These are phyloP conservation scores for Mimachlamys varia DNA, from an alignment of 2,888 invertebrate species.

Conservation along the genomic window DNA sequence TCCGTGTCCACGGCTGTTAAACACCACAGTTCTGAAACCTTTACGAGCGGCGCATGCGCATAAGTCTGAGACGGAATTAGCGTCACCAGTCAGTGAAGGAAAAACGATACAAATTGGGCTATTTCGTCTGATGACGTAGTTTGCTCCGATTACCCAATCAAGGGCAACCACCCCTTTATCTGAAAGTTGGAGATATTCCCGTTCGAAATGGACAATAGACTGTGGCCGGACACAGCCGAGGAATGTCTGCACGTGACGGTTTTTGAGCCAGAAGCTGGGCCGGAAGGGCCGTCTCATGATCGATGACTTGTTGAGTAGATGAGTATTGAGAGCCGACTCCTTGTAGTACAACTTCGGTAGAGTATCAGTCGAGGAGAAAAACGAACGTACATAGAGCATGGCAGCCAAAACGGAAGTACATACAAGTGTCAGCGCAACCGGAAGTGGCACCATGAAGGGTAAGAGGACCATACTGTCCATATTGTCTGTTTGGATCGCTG, in stretches of 20 bases:
- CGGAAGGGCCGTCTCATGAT: constrained; percentile 66
- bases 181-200: constrained; percentile 75
- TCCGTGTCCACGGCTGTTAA: constrained; percentile 77
- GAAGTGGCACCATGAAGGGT: constrained; percentile 48
- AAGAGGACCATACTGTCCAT: constrained; percentile 49
- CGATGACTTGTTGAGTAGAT: constrained; percentile 68
- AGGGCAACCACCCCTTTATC: constrained; percentile 76
- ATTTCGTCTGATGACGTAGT: constrained; percentile 55
- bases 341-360: constrained; percentile 68
- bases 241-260: constrained; percentile 73
- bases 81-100: constrained; percentile 73
- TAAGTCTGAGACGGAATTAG: constrained; percentile 60
- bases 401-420: constrained; percentile 48
- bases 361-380: constrained; percentile 46
- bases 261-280: constrained; percentile 65
- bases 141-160: constrained; percentile 72
- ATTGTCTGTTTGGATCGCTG: not conserved
- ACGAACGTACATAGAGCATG: constrained; percentile 48
- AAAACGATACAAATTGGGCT: constrained; percentile 70
- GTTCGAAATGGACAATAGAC: constrained; percentile 63
- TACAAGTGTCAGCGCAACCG: constrained; percentile 50
- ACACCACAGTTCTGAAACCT: constrained; percentile 73
- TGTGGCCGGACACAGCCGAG: constrained; percentile 55
- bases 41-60: constrained; percentile 61
- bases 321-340: constrained; percentile 72